Percentiles rank a stretch among this genome's conserved stretches.
Evolutionary conservation across 2,113 vertebrate genomes (phyloP).

Genomic region (Rhinoptilus africanus): DNA sequence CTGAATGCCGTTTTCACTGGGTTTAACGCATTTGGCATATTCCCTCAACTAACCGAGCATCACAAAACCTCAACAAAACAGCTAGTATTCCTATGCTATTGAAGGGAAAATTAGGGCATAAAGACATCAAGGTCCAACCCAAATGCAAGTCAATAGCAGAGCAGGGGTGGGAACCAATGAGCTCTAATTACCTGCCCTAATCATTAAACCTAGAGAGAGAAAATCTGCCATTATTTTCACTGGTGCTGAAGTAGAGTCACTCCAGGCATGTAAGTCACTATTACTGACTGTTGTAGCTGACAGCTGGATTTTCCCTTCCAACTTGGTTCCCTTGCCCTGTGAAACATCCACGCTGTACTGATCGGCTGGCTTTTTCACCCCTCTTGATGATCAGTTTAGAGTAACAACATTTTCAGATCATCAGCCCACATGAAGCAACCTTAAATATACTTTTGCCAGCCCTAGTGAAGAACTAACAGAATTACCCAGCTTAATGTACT

Average conservation of each 20-base stretch:
- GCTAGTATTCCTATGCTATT: neutral
- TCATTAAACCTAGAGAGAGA: neutral
- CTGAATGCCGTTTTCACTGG: neutral
- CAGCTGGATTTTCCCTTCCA: neutral
- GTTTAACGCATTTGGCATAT: neutral
- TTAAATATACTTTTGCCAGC: neutral
- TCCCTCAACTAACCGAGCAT: neutral
- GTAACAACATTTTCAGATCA: neutral
- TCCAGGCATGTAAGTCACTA: neutral
- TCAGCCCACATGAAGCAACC: neutral
- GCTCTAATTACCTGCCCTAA: neutral
- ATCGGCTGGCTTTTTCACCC: neutral
- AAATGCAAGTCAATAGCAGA: neutral
- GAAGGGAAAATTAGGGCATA: neutral
- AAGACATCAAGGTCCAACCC: neutral
- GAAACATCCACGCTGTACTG: neutral
- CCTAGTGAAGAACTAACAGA: neutral
- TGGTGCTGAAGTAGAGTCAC: neutral
- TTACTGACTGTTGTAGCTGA: neutral
- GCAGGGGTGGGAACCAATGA: neutral
- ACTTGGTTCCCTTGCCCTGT: neutral
- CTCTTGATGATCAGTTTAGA: neutral
- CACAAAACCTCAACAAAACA: neutral
- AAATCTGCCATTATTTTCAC: neutral
- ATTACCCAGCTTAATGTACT: constrained; percentile 48